A percentile compares a stretch with the other conserved stretches of the same genome.
Evolutionary conservation across 2,797 vertebrate genomes (phyloP).

Genomic region (Threskiornis aethiopicus): DNA sequence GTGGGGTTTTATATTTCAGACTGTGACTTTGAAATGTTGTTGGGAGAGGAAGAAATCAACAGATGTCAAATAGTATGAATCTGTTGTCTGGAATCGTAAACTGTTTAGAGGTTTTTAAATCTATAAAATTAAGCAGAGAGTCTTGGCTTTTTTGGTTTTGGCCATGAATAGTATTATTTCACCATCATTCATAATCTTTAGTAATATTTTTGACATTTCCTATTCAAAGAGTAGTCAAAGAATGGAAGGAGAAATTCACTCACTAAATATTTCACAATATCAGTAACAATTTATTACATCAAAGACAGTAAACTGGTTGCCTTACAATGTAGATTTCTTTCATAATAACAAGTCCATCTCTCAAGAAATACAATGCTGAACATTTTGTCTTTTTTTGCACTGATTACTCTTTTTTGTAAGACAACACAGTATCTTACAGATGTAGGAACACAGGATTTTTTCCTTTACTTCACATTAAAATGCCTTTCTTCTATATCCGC

Average conservation of each 20-base stretch:
- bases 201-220: neutral
- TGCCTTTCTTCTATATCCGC: neutral
- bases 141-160: neutral
- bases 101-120: neutral
- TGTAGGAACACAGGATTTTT: neutral
- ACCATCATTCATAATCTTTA: neutral
- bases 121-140: neutral
- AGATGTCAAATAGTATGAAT: neutral
- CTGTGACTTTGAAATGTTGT: neutral
- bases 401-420: neutral
- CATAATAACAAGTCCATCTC: neutral
- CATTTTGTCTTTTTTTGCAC: neutral
- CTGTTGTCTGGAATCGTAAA: neutral
- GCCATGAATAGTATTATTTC: neutral
- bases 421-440: neutral
- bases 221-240: neutral
- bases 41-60: neutral
- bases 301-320: neutral
- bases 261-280: neutral
- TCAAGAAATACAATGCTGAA: neutral
- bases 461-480: neutral
- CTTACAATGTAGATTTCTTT: neutral
- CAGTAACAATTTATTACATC: neutral
- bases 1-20: neutral
- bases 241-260: neutral